Evolutionary conservation across 2,797 vertebrate genomes (phyloP).

Genomic region (Threskiornis aethiopicus): DNA sequence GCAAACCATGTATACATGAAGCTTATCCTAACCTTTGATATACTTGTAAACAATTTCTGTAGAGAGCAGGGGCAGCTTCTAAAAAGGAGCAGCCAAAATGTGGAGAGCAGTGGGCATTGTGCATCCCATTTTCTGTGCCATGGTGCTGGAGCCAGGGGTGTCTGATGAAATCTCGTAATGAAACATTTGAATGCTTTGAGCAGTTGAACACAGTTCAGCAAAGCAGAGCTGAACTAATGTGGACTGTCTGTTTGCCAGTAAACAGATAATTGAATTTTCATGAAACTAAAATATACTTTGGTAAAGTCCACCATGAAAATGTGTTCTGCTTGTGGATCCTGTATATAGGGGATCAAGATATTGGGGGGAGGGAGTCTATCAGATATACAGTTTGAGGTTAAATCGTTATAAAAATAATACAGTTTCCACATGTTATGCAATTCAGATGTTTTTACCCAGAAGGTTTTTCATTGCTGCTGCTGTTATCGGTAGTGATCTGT

Average conservation of each 20-base stretch:
- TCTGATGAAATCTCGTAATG: not conserved
- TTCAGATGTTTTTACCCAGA: not conserved
- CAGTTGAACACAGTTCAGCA: slow-evolving; percentile 10
- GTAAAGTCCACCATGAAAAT: not conserved
- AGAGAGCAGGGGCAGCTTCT: not conserved
- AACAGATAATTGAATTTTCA: slow-evolving; percentile 15
- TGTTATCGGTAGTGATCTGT: not conserved
- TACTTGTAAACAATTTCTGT: not conserved
- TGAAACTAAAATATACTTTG: not conserved
- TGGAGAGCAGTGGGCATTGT: not conserved
- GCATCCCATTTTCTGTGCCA: not conserved
- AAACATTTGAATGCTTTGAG: slow-evolving; percentile 14
- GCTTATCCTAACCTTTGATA: not conserved
- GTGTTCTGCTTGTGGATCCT: not conserved
- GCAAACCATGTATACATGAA: not conserved
- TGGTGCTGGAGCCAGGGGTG: not conserved
- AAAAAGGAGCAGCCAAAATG: not conserved
- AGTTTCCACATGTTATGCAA: not conserved
- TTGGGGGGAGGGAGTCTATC: not conserved
- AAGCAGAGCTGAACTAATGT: slow-evolving; percentile 22
- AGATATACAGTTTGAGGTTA: not conserved
- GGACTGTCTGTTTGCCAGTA: not conserved
- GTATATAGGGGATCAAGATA: not conserved
- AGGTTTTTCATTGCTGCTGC: not conserved
- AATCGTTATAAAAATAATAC: not conserved